Evolutionary conservation across 2,113 vertebrate species (phyloP).

Genomic region (Sterrhoptilus dennistouni): DNA sequence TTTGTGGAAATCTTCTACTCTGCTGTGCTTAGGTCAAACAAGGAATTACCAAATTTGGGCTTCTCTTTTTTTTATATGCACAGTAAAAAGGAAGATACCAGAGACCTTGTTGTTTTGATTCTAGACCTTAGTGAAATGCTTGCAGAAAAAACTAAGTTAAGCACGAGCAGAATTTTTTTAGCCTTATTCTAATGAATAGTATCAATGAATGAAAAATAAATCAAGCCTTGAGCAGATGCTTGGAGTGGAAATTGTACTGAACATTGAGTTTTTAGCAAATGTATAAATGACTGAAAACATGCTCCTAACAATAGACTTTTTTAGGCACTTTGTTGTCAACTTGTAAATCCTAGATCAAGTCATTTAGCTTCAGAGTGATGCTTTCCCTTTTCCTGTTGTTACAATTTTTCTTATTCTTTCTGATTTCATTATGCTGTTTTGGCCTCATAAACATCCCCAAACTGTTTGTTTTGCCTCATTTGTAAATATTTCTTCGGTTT

Average conservation of each 20-base stretch:
- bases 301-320: not conserved
- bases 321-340: not conserved
- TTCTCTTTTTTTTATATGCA: not conserved
- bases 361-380: not conserved
- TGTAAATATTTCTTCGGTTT: not conserved
- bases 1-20: not conserved
- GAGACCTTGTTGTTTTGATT: not conserved
- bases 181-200: not conserved
- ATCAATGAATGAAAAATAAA: not conserved
- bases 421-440: not conserved
- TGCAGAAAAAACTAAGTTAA: not conserved
- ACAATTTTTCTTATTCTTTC: not conserved
- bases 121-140: not conserved
- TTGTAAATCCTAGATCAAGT: not conserved
- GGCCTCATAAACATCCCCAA: not conserved
- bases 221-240: not conserved
- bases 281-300: not conserved
- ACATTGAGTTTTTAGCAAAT: not conserved
- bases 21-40: not conserved
- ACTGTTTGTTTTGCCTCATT: not conserved
- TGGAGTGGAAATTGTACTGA: not conserved
- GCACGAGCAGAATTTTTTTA: not conserved
- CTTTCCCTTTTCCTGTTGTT: not conserved
- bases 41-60: not conserved
- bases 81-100: not conserved